These are phyloP conservation scores for Tokudaia tokunoshimensis DNA, from an alignment of 2,797 vertebrate species.

Conservation along the genomic window DNA sequence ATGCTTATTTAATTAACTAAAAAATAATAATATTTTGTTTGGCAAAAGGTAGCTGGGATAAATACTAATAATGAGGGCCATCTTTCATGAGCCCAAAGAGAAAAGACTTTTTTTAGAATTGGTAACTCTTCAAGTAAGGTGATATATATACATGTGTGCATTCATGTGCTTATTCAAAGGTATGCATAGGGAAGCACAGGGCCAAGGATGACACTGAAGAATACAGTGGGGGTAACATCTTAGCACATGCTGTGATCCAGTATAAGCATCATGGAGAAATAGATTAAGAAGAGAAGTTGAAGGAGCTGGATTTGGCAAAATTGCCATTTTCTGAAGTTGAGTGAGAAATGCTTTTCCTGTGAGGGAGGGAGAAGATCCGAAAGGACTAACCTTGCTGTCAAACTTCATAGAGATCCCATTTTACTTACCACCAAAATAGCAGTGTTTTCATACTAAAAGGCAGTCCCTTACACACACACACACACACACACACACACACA, in stretches of 20 bases:
- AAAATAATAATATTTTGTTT: constrained; percentile 31
- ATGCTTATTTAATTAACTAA: not conserved
- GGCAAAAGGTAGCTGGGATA: not conserved
- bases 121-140: not conserved
- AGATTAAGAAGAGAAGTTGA: not conserved
- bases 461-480: too few species aligned
- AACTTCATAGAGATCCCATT: constrained; percentile 15
- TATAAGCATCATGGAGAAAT: not conserved
- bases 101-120: not conserved
- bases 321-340: not conserved
- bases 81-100: not conserved
- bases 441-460: not conserved
- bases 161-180: not conserved
- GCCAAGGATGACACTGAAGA: not conserved
- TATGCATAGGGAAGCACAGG: not conserved
- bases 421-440: not conserved
- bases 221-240: not conserved
- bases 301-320: not conserved
- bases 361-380: not conserved
- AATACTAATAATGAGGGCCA: constrained; percentile 8
- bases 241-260: not conserved
- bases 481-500: not conserved
- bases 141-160: not conserved
- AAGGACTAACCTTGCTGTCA: not conserved
- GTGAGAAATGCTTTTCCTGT: not conserved